These are phyloP conservation scores for Catostylus mosaicus DNA, from an alignment of 30 jellyfish, hydroid and myxozoan genomes.

Conservation along the genomic window DNA sequence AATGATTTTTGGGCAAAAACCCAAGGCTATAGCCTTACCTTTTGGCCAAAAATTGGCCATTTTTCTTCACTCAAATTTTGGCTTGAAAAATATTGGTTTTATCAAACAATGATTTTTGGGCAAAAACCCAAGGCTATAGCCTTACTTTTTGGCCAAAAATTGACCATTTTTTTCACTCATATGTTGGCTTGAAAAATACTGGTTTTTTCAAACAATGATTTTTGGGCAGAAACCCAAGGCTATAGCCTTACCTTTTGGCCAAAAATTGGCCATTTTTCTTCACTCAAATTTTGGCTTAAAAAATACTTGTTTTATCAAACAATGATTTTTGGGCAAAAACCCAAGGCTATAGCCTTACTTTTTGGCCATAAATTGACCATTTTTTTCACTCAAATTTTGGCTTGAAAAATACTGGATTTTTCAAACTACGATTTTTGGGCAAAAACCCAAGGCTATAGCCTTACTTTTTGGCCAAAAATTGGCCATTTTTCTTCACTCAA, in stretches of 20 bases:
- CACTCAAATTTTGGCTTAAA: background rate
- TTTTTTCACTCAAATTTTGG: background rate
- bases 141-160: conserved; percentile 1
- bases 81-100: background rate
- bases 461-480: background rate
- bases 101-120: background rate
- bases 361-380: background rate
- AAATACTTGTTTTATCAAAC: background rate
- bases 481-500: too few species aligned
- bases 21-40: conserved; percentile 9
- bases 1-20: too few species aligned
- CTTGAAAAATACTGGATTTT: background rate
- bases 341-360: conserved; percentile 7
- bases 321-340: background rate
- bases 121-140: background rate
- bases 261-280: background rate
- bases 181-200: background rate
- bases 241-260: conserved; percentile 5
- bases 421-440: background rate
- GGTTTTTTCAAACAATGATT: background rate
- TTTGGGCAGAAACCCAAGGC: background rate
- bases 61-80: background rate
- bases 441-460: conserved; percentile 11
- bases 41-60: background rate
- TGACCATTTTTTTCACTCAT: background rate